phyloP scores from a whole-genome alignment of 2,797 vertebrate genomes.

The Phaenicophaeus curvirostris region DNA sequence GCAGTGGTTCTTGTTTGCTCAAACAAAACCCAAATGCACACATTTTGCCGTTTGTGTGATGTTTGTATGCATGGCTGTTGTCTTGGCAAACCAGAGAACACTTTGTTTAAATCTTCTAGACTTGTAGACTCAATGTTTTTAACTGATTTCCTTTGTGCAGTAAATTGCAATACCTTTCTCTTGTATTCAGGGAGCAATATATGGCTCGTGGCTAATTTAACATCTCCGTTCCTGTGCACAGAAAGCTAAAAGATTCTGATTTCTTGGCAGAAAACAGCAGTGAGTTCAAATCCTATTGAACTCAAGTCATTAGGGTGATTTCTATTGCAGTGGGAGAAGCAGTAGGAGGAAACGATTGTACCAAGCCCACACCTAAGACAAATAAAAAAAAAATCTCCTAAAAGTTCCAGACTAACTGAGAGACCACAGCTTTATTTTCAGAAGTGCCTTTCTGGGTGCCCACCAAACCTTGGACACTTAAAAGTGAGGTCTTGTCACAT shows the following conservation, averaged over 20 bases:
- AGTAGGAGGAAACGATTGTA: not conserved
- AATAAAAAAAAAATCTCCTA: not conserved
- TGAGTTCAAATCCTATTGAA: slow-evolving; percentile 31
- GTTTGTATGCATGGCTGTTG: not conserved
- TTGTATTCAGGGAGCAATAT: slow-evolving; percentile 21
- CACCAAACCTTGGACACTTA: not conserved
- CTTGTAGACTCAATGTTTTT: not conserved
- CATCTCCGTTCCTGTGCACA: not conserved
- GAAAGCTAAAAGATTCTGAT: slow-evolving; percentile 14
- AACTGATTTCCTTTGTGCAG: not conserved
- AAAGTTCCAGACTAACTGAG: not conserved
- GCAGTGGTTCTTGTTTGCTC: not conserved
- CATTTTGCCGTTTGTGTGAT: not conserved
- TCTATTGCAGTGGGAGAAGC: not conserved
- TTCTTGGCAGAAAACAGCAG: slow-evolving; percentile 26
- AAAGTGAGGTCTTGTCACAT: not conserved
- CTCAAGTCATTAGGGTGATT: not conserved
- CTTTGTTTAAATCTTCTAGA: not conserved
- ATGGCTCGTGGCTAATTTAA: slow-evolving; percentile 41
- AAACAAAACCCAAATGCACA: not conserved
- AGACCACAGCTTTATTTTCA: not conserved
- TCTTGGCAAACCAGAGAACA: not conserved
- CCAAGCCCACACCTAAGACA: not conserved
- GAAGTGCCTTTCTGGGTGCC: not conserved
- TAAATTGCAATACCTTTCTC: slow-evolving; percentile 29